Percentiles rank a stretch among this genome's conserved stretches.
phyloP scores from a whole-genome alignment of 1,140 invertebrate species.

The Drosophila bifasciata region DNA sequence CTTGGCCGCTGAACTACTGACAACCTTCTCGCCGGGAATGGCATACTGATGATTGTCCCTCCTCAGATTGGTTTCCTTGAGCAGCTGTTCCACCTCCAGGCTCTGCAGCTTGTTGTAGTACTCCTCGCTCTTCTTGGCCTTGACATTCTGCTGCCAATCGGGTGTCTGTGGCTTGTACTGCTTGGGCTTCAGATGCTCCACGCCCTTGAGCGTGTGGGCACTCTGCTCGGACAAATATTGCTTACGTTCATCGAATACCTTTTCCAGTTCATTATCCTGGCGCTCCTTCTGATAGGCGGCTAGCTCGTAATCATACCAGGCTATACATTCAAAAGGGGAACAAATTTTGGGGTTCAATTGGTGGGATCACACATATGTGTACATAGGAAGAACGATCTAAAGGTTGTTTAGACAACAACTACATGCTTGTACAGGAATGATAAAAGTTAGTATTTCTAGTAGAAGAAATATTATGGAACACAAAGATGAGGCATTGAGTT shows the following conservation, averaged over 20 bases:
- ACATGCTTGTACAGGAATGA: background rate
- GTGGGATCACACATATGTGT: background rate
- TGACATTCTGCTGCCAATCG: conserved; percentile 93
- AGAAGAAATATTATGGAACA: too few relatives aligned
- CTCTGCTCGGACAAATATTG: conserved; percentile 87
- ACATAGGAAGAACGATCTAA: conserved; percentile 2
- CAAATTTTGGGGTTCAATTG: conserved; percentile 10
- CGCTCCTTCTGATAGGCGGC: conserved; percentile 93
- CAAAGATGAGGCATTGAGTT: too few relatives aligned
- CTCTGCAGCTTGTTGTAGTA: conserved; percentile 93
- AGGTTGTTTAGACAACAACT: background rate
- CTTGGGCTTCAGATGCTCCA: conserved; percentile 88
- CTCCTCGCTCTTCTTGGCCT: conserved; percentile 92
- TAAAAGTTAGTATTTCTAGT: too few relatives aligned
- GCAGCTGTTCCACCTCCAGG: conserved; percentile 92
- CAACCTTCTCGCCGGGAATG: conserved; percentile 92
- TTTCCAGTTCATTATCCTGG: conserved; percentile 92
- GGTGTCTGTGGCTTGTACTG: conserved; percentile 89
- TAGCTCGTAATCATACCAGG: conserved; percentile 96
- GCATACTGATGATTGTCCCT: conserved; percentile 92
- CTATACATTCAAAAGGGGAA: conserved; percentile 85
- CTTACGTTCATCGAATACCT: conserved; percentile 93
- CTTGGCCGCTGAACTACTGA: conserved; percentile 90
- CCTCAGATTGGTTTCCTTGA: conserved; percentile 91
- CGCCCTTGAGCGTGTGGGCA: conserved; percentile 86